Base-by-base conservation (phyloP, 2,888 invertebrate genomes). In the Eledona agricola region DNA sequence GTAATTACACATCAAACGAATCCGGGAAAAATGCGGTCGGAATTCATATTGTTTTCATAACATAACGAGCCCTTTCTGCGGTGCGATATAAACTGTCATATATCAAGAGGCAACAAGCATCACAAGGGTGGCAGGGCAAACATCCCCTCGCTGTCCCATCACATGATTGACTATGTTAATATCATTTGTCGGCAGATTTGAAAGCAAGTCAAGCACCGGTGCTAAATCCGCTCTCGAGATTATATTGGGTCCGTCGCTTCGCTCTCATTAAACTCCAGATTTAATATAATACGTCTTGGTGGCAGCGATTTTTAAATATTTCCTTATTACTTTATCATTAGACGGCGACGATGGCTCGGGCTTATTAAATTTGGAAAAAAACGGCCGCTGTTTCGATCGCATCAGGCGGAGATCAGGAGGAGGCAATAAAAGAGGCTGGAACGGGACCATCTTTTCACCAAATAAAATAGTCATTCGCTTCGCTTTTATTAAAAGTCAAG, bases 1-100 rank as follows among this genome's bases (percentile, higher is more conserved):
- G 75, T 75, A 76, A 76, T 76, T 76, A 75, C 75, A 75, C 74
- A 74, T 75, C 75, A 75, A 76, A 76, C 75, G 72, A 65, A 70
- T 71, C 65, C 70, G 62, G 68, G 71, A 75, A 75, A 75, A 75
- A 75, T 75, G 74, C 72, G 75, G 72, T 73, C 57, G 75, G 76
- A 76, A 76, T 76, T 76, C 76, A 76, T 76, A 76, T 76, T 76
- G 75, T 75, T 76, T 75, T 75, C 75, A 75, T 74, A 74, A 72
- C 74, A 64, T 72, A 69, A 72, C 71, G 70, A 70, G 67, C 62
- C 67, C 65, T 66, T 67, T 69, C 67, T 66, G 56, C 45, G 66
- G 66, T 60, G 62, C 63, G 64, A 61, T 66, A 69, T 61, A 65
- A 69, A 68, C 50, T 54, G 54, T 54, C 54, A 54, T 73, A 73